These are phyloP conservation scores for Drosophila seguyi DNA, from an alignment of 1,140 invertebrate genomes.

Conservation along the genomic window DNA sequence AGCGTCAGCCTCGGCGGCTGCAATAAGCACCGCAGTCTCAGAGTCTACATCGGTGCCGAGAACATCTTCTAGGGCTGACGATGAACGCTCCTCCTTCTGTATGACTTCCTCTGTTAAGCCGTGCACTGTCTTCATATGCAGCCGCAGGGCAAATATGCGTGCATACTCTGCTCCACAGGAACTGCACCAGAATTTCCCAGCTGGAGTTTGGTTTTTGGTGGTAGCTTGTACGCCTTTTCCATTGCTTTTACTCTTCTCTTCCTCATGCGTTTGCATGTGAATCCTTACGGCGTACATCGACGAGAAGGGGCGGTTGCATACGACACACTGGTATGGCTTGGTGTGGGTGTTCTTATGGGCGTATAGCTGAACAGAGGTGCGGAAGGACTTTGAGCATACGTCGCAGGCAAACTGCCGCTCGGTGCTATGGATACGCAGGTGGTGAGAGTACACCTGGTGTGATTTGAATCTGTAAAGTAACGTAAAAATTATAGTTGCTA, in stretches of 20 bases:
- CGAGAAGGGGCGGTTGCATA: slow-evolving; percentile 90
- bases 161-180: slow-evolving; percentile 91
- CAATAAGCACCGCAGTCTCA: slow-evolving; percentile 69
- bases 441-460: slow-evolving; percentile 91
- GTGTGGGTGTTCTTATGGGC: slow-evolving; percentile 92
- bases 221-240: background rate
- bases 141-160: slow-evolving; percentile 89
- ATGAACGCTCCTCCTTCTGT: background rate
- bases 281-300: slow-evolving; percentile 90
- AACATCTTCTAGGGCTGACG: background rate
- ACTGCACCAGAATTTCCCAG: slow-evolving; percentile 88
- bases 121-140: slow-evolving; percentile 89
- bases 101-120: slow-evolving; percentile 59
- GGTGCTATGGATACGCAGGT: slow-evolving; percentile 90
- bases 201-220: slow-evolving; percentile 77
- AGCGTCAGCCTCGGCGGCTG: slow-evolving; percentile 63
- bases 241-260: slow-evolving; percentile 10
- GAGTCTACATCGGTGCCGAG: slow-evolving; percentile 20
- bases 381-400: slow-evolving; percentile 91
- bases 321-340: slow-evolving; percentile 90
- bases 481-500: background rate
- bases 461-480: slow-evolving; percentile 88
- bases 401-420: slow-evolving; percentile 90
- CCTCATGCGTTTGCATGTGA: slow-evolving; percentile 89
- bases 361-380: slow-evolving; percentile 90